phyloP scores from a whole-genome alignment of 2,797 vertebrate genomes.

The Clarias platycephalus region DNA sequence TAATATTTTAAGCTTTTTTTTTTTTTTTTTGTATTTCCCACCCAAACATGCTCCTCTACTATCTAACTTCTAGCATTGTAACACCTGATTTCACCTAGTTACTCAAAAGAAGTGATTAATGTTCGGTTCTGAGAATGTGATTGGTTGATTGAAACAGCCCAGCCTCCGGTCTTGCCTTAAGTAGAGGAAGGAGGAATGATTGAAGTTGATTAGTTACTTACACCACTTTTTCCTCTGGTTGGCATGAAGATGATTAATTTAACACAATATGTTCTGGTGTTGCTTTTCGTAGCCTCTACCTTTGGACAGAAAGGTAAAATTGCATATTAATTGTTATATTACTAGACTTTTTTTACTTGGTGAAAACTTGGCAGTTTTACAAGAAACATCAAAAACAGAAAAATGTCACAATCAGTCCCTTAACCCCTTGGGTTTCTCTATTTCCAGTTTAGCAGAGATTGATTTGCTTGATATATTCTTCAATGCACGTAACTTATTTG shows the following conservation, averaged over 20 bases:
- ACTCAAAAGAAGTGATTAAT: not conserved
- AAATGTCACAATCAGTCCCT: not conserved
- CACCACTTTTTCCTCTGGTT: fast-evolving
- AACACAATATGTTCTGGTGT: constrained; percentile 45
- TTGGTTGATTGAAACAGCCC: constrained; percentile 3
- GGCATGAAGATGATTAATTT: constrained; percentile 58
- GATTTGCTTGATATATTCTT: not conserved
- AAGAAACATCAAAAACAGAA: not conserved
- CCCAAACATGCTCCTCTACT: not conserved
- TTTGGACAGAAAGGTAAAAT: constrained; percentile 57
- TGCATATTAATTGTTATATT: not conserved
- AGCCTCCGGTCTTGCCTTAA: not conserved
- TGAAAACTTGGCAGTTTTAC: not conserved
- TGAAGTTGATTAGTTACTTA: not conserved
- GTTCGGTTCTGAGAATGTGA: not conserved
- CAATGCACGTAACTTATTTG: not conserved
- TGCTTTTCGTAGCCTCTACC: constrained; percentile 46
- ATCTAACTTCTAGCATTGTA: not conserved
- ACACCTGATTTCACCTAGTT: constrained; percentile 2
- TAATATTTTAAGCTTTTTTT: not conserved
- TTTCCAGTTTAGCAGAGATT: not conserved
- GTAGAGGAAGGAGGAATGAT: not conserved
- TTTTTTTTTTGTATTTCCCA: not conserved
- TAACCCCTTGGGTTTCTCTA: not conserved
- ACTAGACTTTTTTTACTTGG: not conserved